Conservation (phyloP, 2,888 invertebrate species). For the Monopis laevigella region DNA sequence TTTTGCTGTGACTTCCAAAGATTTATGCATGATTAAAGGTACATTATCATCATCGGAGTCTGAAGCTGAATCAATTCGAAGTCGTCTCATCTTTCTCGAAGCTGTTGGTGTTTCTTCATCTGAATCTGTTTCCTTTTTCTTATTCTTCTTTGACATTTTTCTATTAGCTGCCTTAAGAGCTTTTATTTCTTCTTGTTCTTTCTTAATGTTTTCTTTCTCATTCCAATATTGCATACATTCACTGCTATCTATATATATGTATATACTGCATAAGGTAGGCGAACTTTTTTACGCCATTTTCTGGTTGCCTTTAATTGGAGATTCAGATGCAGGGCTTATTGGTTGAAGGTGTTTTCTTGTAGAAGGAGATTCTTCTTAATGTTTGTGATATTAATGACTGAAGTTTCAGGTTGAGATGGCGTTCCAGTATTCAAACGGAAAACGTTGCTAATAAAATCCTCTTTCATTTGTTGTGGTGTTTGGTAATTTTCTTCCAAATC, state of each 20-base stretch:
- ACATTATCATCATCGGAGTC: constrained; percentile 13
- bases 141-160: constrained; percentile 13
- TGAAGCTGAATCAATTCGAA: constrained; percentile 10
- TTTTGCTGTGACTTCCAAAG: constrained; percentile 12
- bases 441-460: constrained; percentile 16
- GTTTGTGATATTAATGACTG: constrained; percentile 15
- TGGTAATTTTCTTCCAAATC: constrained; percentile 17
- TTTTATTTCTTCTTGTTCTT: constrained; percentile 15
- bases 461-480: constrained; percentile 16
- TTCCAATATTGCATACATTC: constrained; percentile 16
- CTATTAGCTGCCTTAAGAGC: constrained; percentile 15
- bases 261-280: constrained; percentile 17
- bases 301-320: constrained; percentile 16
- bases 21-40: constrained; percentile 15
- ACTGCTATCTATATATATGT: no score
- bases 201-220: constrained; percentile 7
- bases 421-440: constrained; percentile 13
- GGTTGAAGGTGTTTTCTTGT: constrained; percentile 15
- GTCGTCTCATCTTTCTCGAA: constrained; percentile 13
- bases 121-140: constrained; percentile 14
- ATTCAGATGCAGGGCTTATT: constrained; percentile 18
- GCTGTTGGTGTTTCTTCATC: constrained; percentile 13
- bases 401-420: constrained; percentile 17
- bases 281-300: constrained; percentile 16
- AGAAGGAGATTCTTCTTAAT: constrained; percentile 15